Evolutionary conservation across 2,113 vertebrate species (phyloP).

Genomic region (Bothrops jararaca): DNA sequence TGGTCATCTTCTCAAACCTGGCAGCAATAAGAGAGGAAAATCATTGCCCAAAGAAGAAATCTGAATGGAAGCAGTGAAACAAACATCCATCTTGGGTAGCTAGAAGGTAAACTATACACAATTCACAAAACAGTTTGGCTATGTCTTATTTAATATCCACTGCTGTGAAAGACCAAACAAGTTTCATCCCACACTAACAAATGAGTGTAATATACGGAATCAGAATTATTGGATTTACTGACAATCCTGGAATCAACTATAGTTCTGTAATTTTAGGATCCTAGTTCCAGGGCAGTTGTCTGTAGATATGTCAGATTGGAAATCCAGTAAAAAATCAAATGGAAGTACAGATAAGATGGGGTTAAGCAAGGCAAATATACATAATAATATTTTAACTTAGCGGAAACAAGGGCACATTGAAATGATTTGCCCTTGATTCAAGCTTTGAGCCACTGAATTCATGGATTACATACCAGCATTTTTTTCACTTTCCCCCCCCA

Average conservation of each 20-base stretch:
- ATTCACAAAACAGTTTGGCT: background rate
- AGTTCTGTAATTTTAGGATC: background rate
- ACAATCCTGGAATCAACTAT: background rate
- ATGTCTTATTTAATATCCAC: background rate
- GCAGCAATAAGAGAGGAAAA: background rate
- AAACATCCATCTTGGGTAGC: background rate
- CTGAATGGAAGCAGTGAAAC: background rate
- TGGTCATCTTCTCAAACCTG: conserved; percentile 90
- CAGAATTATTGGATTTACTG: background rate
- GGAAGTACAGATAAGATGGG: background rate
- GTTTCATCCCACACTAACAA: background rate
- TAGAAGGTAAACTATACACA: background rate
- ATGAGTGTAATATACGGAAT: background rate
- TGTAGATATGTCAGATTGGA: background rate
- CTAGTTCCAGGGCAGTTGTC: background rate
- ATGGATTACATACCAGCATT: background rate
- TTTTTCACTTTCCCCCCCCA: background rate
- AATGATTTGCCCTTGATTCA: background rate
- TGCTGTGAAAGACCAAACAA: background rate
- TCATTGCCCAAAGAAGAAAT: background rate
- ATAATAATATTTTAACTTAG: background rate
- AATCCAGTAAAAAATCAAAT: background rate
- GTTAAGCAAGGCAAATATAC: background rate
- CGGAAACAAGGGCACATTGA: background rate
- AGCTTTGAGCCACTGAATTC: background rate